Base-by-base conservation (phyloP, 2,113 vertebrate genomes). In the Tenrec ecaudatus region DNA sequence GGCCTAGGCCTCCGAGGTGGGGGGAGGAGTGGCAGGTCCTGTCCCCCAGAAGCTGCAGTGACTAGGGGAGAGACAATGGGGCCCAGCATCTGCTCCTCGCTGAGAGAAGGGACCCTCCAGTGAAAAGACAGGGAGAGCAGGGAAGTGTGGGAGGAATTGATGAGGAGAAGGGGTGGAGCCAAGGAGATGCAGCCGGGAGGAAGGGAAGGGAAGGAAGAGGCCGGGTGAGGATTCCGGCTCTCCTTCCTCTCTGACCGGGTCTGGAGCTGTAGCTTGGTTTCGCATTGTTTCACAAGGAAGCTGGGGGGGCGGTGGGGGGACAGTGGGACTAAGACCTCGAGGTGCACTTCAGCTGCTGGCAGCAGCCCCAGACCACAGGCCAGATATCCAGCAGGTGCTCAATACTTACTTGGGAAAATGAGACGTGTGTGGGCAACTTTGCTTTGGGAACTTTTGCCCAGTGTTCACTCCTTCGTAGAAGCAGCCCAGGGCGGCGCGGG, bases 81-180 rank as follows among this genome's bases (percentile, higher is more conserved):
- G 95, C 96, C 94, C 93, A 36, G 94, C 96, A 96, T 96, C 96
- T 96, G 96, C 89, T 97, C 92, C 94, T 90, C 62, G 76, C 91
- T 68, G 84, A 92, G 87, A 96, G 91, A 95, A 96, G 96, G 95
- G 96, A 97, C 92, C 94, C 95, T 97, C 91, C 92, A 95, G 91
- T 80, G 95, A 97, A 94, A 92, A 96, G 96, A 95, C 92, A 64
- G 95, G 88, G 96, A 95, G 75, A 96, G 95, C 94, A 66, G 95
- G 96, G 96, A 89, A 96, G 95, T 94, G 96, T 96, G 95, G 95
- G 96, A 96, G 90, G 95, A 96, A 97, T 95, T 96, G 95, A 97
- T 96, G 96, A 93, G 86, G 82, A 96, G 94, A 95, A 96, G 95
- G 95, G 96, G 95, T 81, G 96, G 95, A 94, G 96, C 96, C 95